These are phyloP conservation scores for Eupithecia pulchellata DNA, from an alignment of 2,888 invertebrate species.

Conservation along the genomic window DNA sequence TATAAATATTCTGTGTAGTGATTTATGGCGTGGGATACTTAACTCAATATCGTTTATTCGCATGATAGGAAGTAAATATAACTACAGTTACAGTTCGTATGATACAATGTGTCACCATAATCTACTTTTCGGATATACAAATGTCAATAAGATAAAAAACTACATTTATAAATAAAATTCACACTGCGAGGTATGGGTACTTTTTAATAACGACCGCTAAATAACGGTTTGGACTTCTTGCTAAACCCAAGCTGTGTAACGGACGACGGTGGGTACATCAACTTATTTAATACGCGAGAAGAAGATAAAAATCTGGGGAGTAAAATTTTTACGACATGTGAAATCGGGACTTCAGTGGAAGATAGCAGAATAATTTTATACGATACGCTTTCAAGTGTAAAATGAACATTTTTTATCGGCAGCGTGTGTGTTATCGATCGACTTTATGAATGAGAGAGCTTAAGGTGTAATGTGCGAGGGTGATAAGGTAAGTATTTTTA, in stretches of 20 bases:
- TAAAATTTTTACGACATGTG: conserved; percentile 69
- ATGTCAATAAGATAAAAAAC: no score
- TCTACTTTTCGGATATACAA: no score
- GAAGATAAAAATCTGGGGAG: conserved; percentile 65
- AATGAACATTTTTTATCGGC: conserved; percentile 63
- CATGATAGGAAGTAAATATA: no score
- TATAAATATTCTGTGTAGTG: no score
- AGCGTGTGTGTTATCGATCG: conserved; percentile 54
- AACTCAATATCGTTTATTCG: no score
- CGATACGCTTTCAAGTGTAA: conserved; percentile 62
- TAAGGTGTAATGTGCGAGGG: conserved; percentile 25
- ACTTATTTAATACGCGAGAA: conserved; percentile 59
- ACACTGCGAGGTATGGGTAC: no score
- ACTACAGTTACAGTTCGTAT: no score
- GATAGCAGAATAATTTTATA: conserved; percentile 67
- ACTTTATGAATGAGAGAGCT: conserved; percentile 51
- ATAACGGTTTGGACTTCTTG: neutral
- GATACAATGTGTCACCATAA: no score
- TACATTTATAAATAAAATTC: no score
- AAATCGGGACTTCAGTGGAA: conserved; percentile 63
- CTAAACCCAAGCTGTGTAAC: conserved; percentile 36
- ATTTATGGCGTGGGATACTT: no score
- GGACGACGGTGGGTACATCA: conserved; percentile 53
- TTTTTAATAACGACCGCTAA: neutral
- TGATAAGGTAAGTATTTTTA: conserved; percentile 35